These are phyloP conservation scores for Poeciliopsis turrubarensis DNA, from an alignment of 2,113 vertebrate genomes.

Conservation along the genomic window DNA sequence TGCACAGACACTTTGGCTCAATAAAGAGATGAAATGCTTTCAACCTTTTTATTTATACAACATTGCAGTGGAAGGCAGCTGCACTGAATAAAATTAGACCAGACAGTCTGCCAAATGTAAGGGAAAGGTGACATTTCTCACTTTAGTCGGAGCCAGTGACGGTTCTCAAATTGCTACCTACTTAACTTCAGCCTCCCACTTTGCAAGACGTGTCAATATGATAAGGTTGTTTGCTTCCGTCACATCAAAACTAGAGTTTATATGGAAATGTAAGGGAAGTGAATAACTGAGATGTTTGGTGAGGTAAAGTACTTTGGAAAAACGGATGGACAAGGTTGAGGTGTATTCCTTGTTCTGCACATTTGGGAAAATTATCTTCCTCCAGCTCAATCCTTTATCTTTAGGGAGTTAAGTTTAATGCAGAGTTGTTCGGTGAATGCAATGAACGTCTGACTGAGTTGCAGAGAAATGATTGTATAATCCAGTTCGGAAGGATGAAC, in stretches of 20 bases:
- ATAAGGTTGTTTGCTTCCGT: not conserved
- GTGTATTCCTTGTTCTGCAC: no score
- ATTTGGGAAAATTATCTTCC: no score
- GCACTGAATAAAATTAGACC: not conserved
- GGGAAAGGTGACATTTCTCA: not conserved
- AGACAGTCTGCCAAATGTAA: not conserved
- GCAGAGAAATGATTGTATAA: no score
- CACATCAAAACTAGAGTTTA: slow-evolving; percentile 3
- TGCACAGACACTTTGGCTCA: not conserved
- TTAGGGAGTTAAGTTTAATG: no score
- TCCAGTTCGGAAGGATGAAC: no score
- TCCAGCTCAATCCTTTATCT: no score
- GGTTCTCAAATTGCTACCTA: slow-evolving; percentile 1
- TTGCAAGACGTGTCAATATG: not conserved
- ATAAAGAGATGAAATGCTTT: not conserved
- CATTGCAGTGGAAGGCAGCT: not conserved
- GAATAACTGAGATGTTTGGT: slow-evolving; percentile 2
- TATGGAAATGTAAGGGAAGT: slow-evolving; percentile 2
- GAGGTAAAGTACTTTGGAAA: no score
- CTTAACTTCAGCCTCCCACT: slow-evolving; percentile 7
- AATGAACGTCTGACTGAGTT: no score
- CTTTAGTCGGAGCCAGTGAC: not conserved
- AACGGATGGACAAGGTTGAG: not conserved
- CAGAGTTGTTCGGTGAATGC: no score
- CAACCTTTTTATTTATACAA: not conserved